A percentile compares a stretch with the other conserved stretches of the same genome.
These are phyloP conservation scores for Dryococelus australis DNA, from an alignment of 2,888 invertebrate species.

Conservation along the genomic window DNA sequence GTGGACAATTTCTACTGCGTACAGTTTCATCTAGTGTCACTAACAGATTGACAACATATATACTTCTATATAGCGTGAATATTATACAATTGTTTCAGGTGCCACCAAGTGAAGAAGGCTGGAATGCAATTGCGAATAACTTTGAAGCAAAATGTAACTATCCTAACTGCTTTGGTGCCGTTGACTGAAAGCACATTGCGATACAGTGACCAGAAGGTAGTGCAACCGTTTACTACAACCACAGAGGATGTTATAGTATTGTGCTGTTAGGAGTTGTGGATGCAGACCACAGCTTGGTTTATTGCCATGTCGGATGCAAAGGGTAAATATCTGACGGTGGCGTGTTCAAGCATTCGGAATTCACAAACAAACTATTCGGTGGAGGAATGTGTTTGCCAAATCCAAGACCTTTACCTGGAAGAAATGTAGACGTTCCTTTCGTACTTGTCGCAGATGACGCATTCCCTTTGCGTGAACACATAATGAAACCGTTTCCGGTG, in stretches of 20 bases:
- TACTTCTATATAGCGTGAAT: neutral
- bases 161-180: neutral
- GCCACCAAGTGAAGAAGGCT: neutral
- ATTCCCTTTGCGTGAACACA: neutral
- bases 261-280: neutral
- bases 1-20: neutral
- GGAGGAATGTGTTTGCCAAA: neutral
- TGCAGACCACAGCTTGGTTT: neutral
- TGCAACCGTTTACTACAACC: neutral
- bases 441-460: neutral
- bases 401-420: neutral
- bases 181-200: neutral
- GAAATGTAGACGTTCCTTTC: neutral
- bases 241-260: neutral
- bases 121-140: neutral
- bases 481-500: neutral
- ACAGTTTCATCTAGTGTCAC: neutral
- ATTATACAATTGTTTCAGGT: neutral
- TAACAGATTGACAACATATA: neutral
- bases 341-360: neutral
- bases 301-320: neutral
- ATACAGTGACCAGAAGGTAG: neutral
- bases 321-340: neutral
- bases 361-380: neutral
- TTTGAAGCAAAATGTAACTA: neutral